These are phyloP conservation scores for Austrolebias charrua DNA, from an alignment of 2,797 vertebrate genomes.

Conservation along the genomic window DNA sequence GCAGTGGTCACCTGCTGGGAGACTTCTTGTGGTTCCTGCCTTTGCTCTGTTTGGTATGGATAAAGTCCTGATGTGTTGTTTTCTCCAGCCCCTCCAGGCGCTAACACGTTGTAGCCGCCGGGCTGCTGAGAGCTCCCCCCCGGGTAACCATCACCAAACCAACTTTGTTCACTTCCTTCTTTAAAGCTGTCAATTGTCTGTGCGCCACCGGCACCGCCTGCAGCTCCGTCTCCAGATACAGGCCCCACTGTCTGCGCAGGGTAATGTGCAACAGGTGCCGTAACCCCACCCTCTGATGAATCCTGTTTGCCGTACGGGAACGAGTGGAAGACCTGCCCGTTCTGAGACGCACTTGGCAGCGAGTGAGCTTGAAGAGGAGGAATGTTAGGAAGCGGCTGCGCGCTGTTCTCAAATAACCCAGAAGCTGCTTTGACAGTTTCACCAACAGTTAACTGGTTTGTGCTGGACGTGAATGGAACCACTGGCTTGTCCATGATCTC, in stretches of 20 bases:
- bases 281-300: slow-evolving; percentile 25
- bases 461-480: slow-evolving; percentile 58
- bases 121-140: slow-evolving; percentile 68
- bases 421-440: slow-evolving; percentile 18
- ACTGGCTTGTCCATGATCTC: slow-evolving; percentile 92
- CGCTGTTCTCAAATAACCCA: slow-evolving; percentile 62
- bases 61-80: slow-evolving; percentile 40
- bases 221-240: slow-evolving; percentile 60
- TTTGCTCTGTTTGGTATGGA: slow-evolving; percentile 55
- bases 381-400: slow-evolving; percentile 36
- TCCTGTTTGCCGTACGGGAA: slow-evolving; percentile 39
- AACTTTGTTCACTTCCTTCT: slow-evolving; percentile 50
- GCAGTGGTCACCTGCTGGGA: slow-evolving; percentile 41
- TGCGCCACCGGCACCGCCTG: slow-evolving; percentile 72
- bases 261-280: slow-evolving; percentile 76
- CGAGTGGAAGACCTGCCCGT: slow-evolving; percentile 61
- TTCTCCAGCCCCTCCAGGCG: slow-evolving; percentile 35
- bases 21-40: slow-evolving; percentile 49
- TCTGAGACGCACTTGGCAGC: slow-evolving; percentile 53
- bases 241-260: slow-evolving; percentile 80
- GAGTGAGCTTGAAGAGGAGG: slow-evolving; percentile 54
- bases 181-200: slow-evolving; percentile 83
- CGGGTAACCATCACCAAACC: slow-evolving; percentile 74
- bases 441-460: slow-evolving; percentile 17
- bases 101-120: slow-evolving; percentile 34